Conservation (phyloP, 2,797 vertebrate genomes). For the Cossypha dichroa region DNA sequence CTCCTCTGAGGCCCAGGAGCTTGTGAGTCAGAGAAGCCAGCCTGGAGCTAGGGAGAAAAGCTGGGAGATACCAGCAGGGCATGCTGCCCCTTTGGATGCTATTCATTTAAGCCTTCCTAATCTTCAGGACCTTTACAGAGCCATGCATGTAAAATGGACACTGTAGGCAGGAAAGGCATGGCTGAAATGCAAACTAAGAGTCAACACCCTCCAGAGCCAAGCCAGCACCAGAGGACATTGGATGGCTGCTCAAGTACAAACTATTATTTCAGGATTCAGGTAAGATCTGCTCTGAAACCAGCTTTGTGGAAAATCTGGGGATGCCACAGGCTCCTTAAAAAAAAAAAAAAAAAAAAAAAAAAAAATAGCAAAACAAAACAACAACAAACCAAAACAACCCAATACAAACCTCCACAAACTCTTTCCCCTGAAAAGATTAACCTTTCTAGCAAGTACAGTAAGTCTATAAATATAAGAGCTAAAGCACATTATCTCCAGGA, state of each 20-base stretch:
- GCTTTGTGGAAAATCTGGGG: background rate
- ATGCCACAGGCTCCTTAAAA: background rate
- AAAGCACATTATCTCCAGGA: constrained; percentile 6
- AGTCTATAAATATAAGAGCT: constrained; percentile 23
- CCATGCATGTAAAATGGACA: background rate
- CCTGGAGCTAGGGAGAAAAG: background rate
- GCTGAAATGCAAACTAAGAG: constrained; percentile 25
- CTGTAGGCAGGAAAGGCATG: background rate
- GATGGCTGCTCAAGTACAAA: background rate
- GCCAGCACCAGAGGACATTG: background rate
- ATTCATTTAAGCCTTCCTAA: constrained; percentile 29
- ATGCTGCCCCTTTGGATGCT: background rate
- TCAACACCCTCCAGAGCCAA: background rate
- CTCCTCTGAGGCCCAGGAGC: background rate
- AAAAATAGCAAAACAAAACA: background rate
- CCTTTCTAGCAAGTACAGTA: background rate
- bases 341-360: too few relatives aligned
- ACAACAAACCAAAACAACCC: background rate
- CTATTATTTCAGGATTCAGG: background rate
- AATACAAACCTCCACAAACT: background rate
- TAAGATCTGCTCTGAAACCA: background rate
- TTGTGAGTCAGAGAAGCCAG: background rate
- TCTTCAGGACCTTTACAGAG: background rate
- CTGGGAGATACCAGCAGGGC: background rate
- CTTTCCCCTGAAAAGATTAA: background rate